Evolutionary conservation across 2,113 vertebrate species (phyloP).

Genomic region (Lasiurus cinereus): DNA sequence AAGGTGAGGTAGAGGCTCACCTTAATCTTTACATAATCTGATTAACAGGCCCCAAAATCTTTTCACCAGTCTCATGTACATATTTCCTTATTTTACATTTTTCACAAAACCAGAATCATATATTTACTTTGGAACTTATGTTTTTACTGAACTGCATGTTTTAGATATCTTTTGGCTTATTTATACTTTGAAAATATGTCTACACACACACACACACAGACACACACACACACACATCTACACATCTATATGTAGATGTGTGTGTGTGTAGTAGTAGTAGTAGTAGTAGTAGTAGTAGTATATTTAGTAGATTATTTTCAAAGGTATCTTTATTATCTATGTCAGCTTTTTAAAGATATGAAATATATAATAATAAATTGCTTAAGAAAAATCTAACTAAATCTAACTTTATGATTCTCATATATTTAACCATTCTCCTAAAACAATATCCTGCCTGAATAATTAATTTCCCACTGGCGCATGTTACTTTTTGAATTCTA

Average conservation of each 20-base stretch:
- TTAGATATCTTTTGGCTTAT: not conserved
- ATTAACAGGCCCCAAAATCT: not conserved
- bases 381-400: not conserved
- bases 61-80: not conserved
- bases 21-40: not conserved
- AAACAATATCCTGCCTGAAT: not conserved
- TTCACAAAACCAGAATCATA: not conserved
- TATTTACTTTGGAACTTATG: not conserved
- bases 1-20: not conserved
- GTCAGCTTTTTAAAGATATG: constrained; percentile 21
- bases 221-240: not conserved
- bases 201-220: not conserved
- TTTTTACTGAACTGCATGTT: not conserved
- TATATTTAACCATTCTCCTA: constrained; percentile 1
- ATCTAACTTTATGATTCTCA: constrained; percentile 18
- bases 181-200: constrained; percentile 8
- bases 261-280: no score
- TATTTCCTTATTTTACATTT: constrained; percentile 12
- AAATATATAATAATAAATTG: not conserved
- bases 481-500: constrained; percentile 29
- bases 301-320: not conserved
- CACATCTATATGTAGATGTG: not conserved
- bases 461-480: not conserved
- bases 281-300: not conserved
- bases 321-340: not conserved